A percentile compares a stretch with the other conserved stretches of the same genome.
phyloP scores from a whole-genome alignment of 1,140 invertebrate genomes.

The Teleogryllus occipitalis region DNA sequence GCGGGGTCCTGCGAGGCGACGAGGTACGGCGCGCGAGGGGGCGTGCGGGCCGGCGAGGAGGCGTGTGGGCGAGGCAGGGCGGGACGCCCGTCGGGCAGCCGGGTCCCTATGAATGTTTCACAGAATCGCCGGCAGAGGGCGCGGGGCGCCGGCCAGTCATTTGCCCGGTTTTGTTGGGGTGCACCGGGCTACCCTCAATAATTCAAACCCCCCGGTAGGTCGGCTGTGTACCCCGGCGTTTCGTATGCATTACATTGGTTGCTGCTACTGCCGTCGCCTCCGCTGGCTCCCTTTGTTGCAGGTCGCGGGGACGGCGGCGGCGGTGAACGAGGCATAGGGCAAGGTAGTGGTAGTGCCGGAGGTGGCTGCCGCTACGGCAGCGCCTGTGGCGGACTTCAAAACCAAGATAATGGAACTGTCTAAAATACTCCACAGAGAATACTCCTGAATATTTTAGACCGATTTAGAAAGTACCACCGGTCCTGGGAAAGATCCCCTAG shows the following conservation, averaged over 20 bases:
- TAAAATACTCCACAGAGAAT: slow-evolving; percentile 5
- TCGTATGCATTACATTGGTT: slow-evolving; percentile 4
- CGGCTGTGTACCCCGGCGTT: slow-evolving; percentile 2
- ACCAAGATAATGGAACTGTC: slow-evolving; percentile 4
- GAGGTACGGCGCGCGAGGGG: too few relatives aligned
- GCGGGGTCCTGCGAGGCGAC: too few relatives aligned
- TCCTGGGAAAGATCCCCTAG: background rate
- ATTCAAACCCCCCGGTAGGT: slow-evolving; percentile 1
- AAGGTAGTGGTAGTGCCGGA: background rate
- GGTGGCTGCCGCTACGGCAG: background rate
- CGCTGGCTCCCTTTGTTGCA: background rate
- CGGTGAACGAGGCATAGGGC: background rate
- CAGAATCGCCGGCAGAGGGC: background rate
- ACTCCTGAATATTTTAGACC: background rate
- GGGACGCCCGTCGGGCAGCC: background rate
- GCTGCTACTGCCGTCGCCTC: background rate
- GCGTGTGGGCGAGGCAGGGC: too few relatives aligned
- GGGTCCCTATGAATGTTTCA: background rate
- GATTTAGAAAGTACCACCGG: background rate
- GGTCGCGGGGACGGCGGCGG: too few relatives aligned
- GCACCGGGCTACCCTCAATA: background rate
- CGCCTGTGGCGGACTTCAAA: background rate
- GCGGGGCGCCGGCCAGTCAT: background rate
- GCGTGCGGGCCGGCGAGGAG: too few relatives aligned
- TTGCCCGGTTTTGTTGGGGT: background rate